These are phyloP conservation scores for Polyodon spathula DNA, from an alignment of 2,113 vertebrate genomes.

Conservation along the genomic window DNA sequence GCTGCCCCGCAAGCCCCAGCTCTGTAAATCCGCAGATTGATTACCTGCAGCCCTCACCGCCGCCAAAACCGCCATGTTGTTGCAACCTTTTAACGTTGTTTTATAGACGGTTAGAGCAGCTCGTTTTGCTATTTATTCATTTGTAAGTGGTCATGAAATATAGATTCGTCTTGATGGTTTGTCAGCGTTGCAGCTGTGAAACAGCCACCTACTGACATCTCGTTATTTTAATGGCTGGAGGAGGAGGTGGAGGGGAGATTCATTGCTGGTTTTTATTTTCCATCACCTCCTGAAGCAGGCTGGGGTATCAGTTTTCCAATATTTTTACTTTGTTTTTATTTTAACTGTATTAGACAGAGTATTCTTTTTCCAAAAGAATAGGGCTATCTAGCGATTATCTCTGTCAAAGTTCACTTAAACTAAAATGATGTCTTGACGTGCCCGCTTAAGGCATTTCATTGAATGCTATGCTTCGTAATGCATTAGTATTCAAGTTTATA, in stretches of 20 bases:
- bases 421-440: too few relatives aligned
- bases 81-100: constrained; percentile 62
- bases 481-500: too few relatives aligned
- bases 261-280: too few relatives aligned
- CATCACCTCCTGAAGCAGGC: too few relatives aligned
- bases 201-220: constrained; percentile 47
- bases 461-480: too few relatives aligned
- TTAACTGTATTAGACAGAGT: too few relatives aligned
- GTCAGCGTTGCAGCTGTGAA: constrained; percentile 41
- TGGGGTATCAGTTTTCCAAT: too few relatives aligned
- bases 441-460: too few relatives aligned
- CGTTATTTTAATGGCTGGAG: constrained; percentile 59
- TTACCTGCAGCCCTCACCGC: constrained; percentile 43
- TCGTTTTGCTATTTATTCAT: constrained; percentile 72
- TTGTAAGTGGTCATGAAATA: constrained; percentile 69
- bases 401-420: too few relatives aligned
- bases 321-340: too few relatives aligned
- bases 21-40: constrained; percentile 46
- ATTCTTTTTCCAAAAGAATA: too few relatives aligned
- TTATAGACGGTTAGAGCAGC: constrained; percentile 64
- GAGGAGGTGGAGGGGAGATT: constrained; percentile 29
- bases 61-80: constrained; percentile 53
- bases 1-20: constrained; percentile 24
- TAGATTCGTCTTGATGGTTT: constrained; percentile 64
- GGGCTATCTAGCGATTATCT: too few relatives aligned